phyloP scores from a whole-genome alignment of 2,888 invertebrate genomes.

The Schizaphis graminum region DNA sequence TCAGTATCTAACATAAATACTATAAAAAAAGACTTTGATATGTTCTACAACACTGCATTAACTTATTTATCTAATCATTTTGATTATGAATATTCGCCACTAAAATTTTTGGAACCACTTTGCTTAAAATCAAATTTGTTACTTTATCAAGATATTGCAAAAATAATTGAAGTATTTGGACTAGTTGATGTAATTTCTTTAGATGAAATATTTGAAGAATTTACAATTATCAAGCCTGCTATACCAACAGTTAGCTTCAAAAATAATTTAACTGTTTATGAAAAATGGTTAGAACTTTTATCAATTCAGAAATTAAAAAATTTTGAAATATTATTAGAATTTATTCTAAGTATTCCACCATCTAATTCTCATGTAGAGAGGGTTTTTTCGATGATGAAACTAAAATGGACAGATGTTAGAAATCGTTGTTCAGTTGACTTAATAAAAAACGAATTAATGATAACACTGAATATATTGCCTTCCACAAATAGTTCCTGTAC shows the following conservation, averaged over 20 bases:
- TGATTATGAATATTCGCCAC: slow-evolving; percentile 5
- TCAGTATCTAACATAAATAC: slow-evolving; percentile 33
- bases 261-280: background rate
- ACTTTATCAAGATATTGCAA: slow-evolving; percentile 2
- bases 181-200: slow-evolving; percentile 15
- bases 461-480: background rate
- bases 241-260: background rate
- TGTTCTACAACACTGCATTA: slow-evolving; percentile 18
- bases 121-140: slow-evolving; percentile 4
- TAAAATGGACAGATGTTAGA: no score
- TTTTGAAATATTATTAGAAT: background rate
- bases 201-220: slow-evolving; percentile 29
- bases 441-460: slow-evolving; percentile 38
- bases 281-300: slow-evolving; percentile 2
- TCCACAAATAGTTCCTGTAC: background rate
- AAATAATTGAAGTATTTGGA: background rate
- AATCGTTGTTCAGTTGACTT: background rate
- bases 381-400: no score
- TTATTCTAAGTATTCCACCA: no score
- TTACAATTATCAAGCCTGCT: slow-evolving; percentile 1
- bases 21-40: slow-evolving; percentile 34
- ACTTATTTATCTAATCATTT: slow-evolving; percentile 13
- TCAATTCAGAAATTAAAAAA: slow-evolving; percentile 1
- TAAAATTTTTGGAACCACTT: slow-evolving; percentile 1
- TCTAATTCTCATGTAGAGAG: no score